Percentiles rank a stretch among this genome's conserved stretches.
phyloP scores from a whole-genome alignment of 2,888 invertebrate species.

The Synergus gifuensis region DNA sequence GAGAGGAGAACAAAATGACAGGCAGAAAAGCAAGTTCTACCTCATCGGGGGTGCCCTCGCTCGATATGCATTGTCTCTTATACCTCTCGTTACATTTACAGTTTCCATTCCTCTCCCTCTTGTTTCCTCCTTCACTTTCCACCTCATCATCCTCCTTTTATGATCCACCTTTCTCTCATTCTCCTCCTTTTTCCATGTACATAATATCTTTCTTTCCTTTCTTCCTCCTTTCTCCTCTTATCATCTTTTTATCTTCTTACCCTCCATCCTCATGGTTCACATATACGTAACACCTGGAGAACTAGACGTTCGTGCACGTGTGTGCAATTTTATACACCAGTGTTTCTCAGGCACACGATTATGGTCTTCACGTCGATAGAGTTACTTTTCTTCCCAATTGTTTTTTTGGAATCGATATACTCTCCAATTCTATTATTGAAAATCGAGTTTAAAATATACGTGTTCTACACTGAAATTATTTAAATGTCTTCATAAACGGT shows the following conservation, averaged over 20 bases:
- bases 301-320: constrained; percentile 17
- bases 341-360: constrained; percentile 24
- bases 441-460: no score
- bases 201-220: neutral
- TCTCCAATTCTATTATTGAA: neutral
- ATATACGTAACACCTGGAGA: neutral
- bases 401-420: constrained; percentile 16
- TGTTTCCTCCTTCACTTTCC: constrained; percentile 44
- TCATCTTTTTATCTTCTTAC: constrained; percentile 20
- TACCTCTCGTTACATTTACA: constrained; percentile 53
- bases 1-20: constrained; percentile 45
- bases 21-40: constrained; percentile 30
- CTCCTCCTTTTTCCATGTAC: constrained; percentile 35
- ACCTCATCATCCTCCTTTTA: constrained; percentile 46
- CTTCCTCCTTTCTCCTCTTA: constrained; percentile 28
- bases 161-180: constrained; percentile 27
- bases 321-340: constrained; percentile 28
- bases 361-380: constrained; percentile 7
- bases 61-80: constrained; percentile 62
- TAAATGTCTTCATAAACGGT: neutral
- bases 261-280: constrained; percentile 38
- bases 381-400: constrained; percentile 10
- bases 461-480: no score
- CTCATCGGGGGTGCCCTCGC: constrained; percentile 48
- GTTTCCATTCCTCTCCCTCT: constrained; percentile 47